Base-by-base conservation (phyloP, 2,888 invertebrate genomes). In the Tachina grossa region DNA sequence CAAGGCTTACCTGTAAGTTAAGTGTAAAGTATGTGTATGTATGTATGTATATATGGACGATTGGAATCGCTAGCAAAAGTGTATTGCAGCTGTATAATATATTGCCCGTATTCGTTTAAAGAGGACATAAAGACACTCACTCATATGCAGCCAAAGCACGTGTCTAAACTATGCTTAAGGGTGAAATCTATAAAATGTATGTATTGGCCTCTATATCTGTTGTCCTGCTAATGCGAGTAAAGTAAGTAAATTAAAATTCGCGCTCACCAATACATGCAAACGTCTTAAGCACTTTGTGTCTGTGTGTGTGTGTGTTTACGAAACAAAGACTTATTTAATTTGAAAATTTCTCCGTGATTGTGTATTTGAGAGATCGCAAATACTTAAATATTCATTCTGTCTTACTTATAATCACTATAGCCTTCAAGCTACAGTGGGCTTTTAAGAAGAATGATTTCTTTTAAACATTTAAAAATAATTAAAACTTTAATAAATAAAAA, bases 231-330 rank as follows among this genome's bases (percentile, higher is more conserved):
- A 88, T 88, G 88, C 89, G 89, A 90, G 90, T 72, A 63, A 88
- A 88, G 88, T 91, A 89, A 91, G 90, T 90, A 89, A 89, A 91
- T 91, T 91, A 90, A 89, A 90, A 89, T 65, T 84, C 84, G 84
- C 88, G 86, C 88, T 87, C 87, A 86, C 68, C 45, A 74, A 80
- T 69, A 84, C 79, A 71, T 59, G 13, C 63, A 71, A 19, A 78
- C 31, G n/a, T 78, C 2, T 57, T 4, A 14, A 8, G 9, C 43
- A 57, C 10, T 53, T 6, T 49, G 75, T 74, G 80, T 61, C 55
- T 53, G 11, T 53, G 13, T 71, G 61, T 45, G n/a, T 22, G 22
- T 59, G 16, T 59, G 1, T 61, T 22, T 31, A 31, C 31, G 31
- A 6, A 51, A 61, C 43, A 78, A 74, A 66, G 55, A 71, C 72